Evolutionary conservation across 64 coral and sea anemone species (phyloP).

Genomic region (Cladopsammia gracilis): DNA sequence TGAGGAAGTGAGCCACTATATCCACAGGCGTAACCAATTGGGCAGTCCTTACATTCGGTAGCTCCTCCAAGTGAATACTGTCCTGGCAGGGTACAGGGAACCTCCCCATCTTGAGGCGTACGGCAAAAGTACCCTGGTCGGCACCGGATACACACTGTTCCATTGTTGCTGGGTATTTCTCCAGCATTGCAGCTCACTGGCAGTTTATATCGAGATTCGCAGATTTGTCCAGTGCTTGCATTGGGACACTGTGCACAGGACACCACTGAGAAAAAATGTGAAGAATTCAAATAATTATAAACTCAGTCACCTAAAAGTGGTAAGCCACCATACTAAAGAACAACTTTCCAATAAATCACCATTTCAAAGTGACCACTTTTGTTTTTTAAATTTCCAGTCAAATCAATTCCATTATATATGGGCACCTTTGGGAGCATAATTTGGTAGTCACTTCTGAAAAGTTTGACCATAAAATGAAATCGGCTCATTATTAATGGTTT

Average conservation of each 20-base stretch:
- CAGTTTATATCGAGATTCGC: slow-evolving; percentile 65
- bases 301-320: no score
- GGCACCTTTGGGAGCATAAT: no score
- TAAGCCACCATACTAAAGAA: no score
- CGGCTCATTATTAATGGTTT: no score
- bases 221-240: slow-evolving; percentile 91
- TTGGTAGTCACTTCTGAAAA: no score
- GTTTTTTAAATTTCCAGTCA: no score
- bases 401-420: no score
- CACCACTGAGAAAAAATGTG: slow-evolving; percentile 53
- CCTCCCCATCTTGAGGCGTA: slow-evolving; percentile 69
- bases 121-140: slow-evolving; percentile 83
- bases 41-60: slow-evolving; percentile 84
- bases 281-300: background rate
- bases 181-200: slow-evolving; percentile 80
- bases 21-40: slow-evolving; percentile 69
- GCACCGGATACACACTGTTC: slow-evolving; percentile 78
- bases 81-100: slow-evolving; percentile 60
- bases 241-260: slow-evolving; percentile 92
- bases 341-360: no score
- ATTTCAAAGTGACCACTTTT: no score
- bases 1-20: slow-evolving; percentile 47
- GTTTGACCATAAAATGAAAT: no score
- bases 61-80: slow-evolving; percentile 81
- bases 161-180: slow-evolving; percentile 79